These are phyloP conservation scores for Lasioglossum figueresi DNA, from an alignment of 2,888 invertebrate species.

Conservation along the genomic window DNA sequence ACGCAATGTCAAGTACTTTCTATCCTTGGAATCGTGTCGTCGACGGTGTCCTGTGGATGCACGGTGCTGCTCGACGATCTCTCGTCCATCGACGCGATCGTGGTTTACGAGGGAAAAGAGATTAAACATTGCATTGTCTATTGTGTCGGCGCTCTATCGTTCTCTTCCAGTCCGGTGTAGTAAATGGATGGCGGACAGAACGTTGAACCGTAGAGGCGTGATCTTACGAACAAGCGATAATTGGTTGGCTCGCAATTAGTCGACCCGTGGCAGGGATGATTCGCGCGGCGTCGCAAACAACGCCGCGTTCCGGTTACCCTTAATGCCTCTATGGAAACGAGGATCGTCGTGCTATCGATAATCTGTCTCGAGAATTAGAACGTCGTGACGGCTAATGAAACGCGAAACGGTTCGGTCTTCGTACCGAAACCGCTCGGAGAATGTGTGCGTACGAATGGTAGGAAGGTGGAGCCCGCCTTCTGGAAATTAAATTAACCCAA, in stretches of 20 bases:
- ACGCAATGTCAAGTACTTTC: conserved; percentile 50
- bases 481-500: not conserved
- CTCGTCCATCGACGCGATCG: not conserved
- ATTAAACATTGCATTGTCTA: not conserved
- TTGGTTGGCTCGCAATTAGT: conserved; percentile 47
- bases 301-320: not conserved
- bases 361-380: conserved; percentile 17
- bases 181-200: not conserved
- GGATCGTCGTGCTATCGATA: not conserved
- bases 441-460: not conserved
- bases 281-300: conserved; percentile 16
- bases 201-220: conserved; percentile 44
- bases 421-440: not conserved
- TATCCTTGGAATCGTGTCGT: conserved; percentile 37
- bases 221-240: conserved; percentile 55
- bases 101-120: not conserved
- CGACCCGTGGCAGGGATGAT: conserved; percentile 22
- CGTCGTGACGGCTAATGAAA: not conserved
- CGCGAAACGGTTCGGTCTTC: not conserved
- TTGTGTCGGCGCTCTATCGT: not conserved
- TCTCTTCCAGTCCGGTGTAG: not conserved
- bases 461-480: not conserved
- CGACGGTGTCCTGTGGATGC: not conserved
- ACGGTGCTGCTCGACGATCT: not conserved
- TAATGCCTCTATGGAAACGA: conserved; percentile 1